A percentile compares a stretch with the other conserved stretches of the same genome.
Conservation (phyloP, 2,888 invertebrate species). For the Eurytoma californica region DNA sequence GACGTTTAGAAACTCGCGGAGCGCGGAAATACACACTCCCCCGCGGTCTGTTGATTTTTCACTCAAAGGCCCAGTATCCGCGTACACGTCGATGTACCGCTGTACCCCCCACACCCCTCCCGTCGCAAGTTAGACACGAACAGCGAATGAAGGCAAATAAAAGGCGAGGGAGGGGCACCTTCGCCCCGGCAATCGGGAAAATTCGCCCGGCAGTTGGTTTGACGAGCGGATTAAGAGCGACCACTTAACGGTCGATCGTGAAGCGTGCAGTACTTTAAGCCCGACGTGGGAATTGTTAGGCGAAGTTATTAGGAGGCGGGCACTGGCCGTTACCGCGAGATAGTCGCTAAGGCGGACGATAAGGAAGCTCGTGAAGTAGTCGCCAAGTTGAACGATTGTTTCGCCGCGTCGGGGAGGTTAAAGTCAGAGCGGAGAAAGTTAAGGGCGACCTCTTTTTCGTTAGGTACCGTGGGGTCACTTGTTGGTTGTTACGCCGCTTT, state of each 20-base stretch:
- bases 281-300: slow-evolving; percentile 4
- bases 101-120: no score
- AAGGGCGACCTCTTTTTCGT: slow-evolving; percentile 6
- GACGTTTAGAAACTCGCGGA: no score
- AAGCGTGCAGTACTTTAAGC: not conserved
- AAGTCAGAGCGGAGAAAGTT: slow-evolving; percentile 5
- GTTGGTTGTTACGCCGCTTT: not conserved
- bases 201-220: not conserved
- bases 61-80: no score
- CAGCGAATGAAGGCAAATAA: no score
- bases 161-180: no score
- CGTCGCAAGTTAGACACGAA: no score
- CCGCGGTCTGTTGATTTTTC: no score
- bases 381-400: slow-evolving; percentile 1
- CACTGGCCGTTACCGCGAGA: not conserved
- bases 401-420: not conserved
- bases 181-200: not conserved
- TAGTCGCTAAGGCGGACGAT: not conserved
- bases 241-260: slow-evolving; percentile 23
- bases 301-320: slow-evolving; percentile 7
- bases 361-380: not conserved
- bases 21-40: no score
- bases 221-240: slow-evolving; percentile 16
- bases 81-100: no score
- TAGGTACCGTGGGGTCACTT: not conserved